Evolutionary conservation across 2,888 invertebrate species (phyloP).

Genomic region (Hermaeophaga mercurialis): DNA sequence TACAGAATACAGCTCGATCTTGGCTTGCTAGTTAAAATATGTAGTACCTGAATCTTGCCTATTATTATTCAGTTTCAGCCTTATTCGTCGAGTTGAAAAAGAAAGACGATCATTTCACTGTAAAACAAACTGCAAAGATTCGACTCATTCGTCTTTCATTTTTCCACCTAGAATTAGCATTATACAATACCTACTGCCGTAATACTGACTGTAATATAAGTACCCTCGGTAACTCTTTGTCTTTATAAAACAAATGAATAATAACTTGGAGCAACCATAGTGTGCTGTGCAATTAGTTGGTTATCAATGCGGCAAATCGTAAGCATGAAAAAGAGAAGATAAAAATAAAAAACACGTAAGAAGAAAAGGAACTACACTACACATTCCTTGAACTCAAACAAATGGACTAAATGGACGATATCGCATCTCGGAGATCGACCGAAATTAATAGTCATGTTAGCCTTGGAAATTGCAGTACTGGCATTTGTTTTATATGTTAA

Average conservation of each 20-base stretch:
- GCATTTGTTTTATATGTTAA: neutral
- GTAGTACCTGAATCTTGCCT: too few species aligned
- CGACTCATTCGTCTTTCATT: too few species aligned
- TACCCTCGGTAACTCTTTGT: neutral
- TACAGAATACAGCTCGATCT: too few species aligned
- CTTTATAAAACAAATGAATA: conserved; percentile 2
- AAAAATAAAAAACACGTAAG: neutral
- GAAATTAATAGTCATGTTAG: conserved; percentile 6
- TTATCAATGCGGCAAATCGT: conserved; percentile 21
- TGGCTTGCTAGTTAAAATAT: too few species aligned
- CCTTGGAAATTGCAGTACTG: conserved; percentile 6
- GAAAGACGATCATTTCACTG: too few species aligned
- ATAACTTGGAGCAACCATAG: conserved; percentile 4
- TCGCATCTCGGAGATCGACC: neutral
- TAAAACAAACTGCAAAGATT: too few species aligned
- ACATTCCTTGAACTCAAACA: conserved; percentile 4
- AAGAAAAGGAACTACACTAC: neutral
- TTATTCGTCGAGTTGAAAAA: too few species aligned
- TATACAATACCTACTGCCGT: too few species aligned
- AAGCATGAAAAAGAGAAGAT: conserved; percentile 3
- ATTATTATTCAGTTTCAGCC: too few species aligned
- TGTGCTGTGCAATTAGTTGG: conserved; percentile 19
- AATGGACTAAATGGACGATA: neutral
- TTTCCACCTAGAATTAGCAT: too few species aligned
- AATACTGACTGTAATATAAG: neutral